These are phyloP conservation scores for Pachymerium ferrugineum DNA, from an alignment of 2,888 invertebrate species.

Conservation along the genomic window DNA sequence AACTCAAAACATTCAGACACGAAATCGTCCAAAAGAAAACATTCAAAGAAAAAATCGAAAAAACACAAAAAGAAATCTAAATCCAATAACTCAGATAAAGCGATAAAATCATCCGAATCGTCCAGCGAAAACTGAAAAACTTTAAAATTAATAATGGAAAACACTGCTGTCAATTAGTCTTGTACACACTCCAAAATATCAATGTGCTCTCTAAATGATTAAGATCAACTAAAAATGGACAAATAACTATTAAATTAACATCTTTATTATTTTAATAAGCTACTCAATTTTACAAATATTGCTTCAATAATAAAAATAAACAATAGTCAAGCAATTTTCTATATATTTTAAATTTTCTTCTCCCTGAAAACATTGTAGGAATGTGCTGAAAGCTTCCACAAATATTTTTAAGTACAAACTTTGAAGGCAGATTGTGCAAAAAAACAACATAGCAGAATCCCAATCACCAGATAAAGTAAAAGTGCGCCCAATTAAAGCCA, in stretches of 20 bases:
- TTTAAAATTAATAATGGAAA: background rate
- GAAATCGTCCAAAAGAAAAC: too few relatives aligned
- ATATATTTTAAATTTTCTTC: background rate
- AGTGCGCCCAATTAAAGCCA: background rate
- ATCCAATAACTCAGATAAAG: background rate
- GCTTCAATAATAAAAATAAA: background rate
- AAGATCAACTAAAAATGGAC: background rate
- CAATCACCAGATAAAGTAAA: background rate
- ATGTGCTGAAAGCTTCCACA: background rate
- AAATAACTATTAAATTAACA: background rate
- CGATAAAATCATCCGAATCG: background rate
- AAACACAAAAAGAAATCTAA: too few relatives aligned
- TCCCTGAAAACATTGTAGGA: background rate
- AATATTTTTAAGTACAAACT: background rate
- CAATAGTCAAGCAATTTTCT: background rate
- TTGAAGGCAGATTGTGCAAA: background rate
- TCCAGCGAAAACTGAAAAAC: background rate
- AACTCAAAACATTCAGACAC: too few relatives aligned
- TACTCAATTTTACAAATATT: too few relatives aligned
- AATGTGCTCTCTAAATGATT: background rate
- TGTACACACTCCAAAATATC: background rate
- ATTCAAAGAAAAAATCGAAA: too few relatives aligned
- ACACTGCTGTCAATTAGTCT: background rate
- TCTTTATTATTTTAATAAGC: background rate
- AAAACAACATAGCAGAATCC: background rate